Percentiles rank a stretch among this genome's conserved stretches.
Conservation (phyloP, 2,797 vertebrate species). For the Sebastes jordani region DNA sequence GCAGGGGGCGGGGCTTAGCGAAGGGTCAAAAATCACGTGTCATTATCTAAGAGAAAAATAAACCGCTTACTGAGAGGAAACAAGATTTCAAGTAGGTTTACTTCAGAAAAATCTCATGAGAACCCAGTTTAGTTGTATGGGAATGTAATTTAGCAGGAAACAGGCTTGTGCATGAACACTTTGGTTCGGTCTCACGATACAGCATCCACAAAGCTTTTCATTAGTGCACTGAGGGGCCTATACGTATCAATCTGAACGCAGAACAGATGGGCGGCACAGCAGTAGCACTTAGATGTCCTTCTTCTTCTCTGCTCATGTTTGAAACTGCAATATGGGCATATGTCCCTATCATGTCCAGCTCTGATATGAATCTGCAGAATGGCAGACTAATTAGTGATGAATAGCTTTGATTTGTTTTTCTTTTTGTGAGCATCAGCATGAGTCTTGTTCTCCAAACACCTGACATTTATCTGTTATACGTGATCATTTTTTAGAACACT, state of each 20-base stretch:
- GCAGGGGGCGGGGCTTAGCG: too few species aligned
- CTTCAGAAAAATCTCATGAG: too few species aligned
- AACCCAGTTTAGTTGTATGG: too few species aligned
- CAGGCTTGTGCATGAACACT: not conserved
- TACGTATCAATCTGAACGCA: conserved; percentile 55
- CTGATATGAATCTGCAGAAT: conserved; percentile 48
- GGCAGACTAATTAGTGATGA: conserved; percentile 24
- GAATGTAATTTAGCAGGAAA: too few species aligned
- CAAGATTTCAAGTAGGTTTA: too few species aligned
- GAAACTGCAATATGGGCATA: conserved; percentile 39
- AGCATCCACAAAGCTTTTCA: conserved; percentile 37
- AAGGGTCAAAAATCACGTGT: too few species aligned
- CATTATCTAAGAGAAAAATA: too few species aligned
- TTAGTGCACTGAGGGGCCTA: conserved; percentile 39
- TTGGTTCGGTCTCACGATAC: not conserved
- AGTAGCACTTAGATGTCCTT: conserved; percentile 65
- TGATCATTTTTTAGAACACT: not conserved
- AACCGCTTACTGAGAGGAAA: too few species aligned
- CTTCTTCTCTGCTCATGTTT: conserved; percentile 26
- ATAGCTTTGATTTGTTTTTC: conserved; percentile 24
- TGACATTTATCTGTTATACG: not conserved
- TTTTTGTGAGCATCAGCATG: not conserved
- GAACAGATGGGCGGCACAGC: conserved; percentile 78
- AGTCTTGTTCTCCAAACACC: not conserved
- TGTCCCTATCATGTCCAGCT: conserved; percentile 55